Evolutionary conservation across 2,888 invertebrate genomes (phyloP).

Genomic region (Eupithecia pulchellata): DNA sequence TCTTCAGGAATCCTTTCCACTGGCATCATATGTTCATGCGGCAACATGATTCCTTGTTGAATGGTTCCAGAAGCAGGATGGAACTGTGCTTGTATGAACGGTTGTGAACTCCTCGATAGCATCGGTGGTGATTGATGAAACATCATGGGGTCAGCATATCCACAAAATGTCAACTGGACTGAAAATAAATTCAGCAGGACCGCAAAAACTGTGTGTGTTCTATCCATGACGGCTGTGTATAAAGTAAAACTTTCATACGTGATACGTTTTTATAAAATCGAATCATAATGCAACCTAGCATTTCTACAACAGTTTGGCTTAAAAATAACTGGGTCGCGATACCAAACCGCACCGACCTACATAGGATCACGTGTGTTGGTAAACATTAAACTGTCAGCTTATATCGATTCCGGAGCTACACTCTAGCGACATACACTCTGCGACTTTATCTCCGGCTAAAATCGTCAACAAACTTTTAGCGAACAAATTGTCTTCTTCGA

Average conservation of each 20-base stretch:
- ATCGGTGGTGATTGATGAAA: conserved; percentile 52
- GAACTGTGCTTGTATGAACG: conserved; percentile 38
- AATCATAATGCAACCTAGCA: conserved; percentile 59
- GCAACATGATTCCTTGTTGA: conserved; percentile 33
- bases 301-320: conserved; percentile 49
- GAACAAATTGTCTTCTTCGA: conserved; percentile 71
- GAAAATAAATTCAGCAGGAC: conserved; percentile 52
- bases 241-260: conserved; percentile 29
- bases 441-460: conserved; percentile 77
- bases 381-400: conserved; percentile 73
- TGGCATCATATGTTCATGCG: conserved; percentile 29
- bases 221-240: conserved; percentile 57
- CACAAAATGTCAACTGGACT: conserved; percentile 46
- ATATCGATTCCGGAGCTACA: conserved; percentile 79
- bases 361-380: conserved; percentile 57
- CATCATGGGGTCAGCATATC: conserved; percentile 56
- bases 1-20: conserved; percentile 32
- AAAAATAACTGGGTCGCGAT: conserved; percentile 57
- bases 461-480: conserved; percentile 73
- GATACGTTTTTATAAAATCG: conserved; percentile 51
- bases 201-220: conserved; percentile 49
- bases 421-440: conserved; percentile 79
- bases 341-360: conserved; percentile 59
- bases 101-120: conserved; percentile 51
- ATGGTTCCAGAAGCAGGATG: conserved; percentile 37